Conservation (phyloP, 2,888 invertebrate species). For the Mimas tiliae region DNA sequence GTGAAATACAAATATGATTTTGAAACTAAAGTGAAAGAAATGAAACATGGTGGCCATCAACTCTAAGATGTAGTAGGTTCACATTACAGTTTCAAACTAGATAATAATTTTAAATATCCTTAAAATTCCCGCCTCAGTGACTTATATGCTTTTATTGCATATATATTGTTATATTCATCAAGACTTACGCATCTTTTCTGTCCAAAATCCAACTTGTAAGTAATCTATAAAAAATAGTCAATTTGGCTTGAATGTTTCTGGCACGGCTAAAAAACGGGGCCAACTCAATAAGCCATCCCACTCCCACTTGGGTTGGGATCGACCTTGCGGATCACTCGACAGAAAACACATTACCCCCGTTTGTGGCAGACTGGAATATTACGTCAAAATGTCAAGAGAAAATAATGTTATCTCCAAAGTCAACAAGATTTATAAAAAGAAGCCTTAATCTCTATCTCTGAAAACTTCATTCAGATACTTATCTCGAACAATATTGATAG, state of each 20-base stretch:
- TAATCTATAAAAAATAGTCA: neutral
- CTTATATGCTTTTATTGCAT: too few relatives aligned
- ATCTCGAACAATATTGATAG: neutral
- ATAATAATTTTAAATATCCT: too few relatives aligned
- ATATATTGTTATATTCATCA: neutral
- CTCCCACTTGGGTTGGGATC: slow-evolving; percentile 36
- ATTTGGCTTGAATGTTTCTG: neutral
- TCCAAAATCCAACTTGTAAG: neutral
- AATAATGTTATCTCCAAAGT: slow-evolving; percentile 1
- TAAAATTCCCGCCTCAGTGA: too few relatives aligned
- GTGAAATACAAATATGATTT: too few relatives aligned
- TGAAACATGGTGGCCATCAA: neutral
- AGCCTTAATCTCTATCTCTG: neutral
- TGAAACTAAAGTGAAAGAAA: neutral
- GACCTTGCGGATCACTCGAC: slow-evolving; percentile 51
- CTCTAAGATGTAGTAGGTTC: too few relatives aligned
- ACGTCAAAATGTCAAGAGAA: slow-evolving; percentile 12
- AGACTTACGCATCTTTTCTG: neutral
- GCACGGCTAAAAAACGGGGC: slow-evolving; percentile 14
- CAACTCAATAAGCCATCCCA: slow-evolving; percentile 32
- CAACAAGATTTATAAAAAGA: neutral
- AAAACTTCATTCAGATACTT: neutral
- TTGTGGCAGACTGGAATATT: slow-evolving; percentile 16
- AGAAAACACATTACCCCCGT: slow-evolving; percentile 47
- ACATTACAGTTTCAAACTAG: too few relatives aligned